Conservation (phyloP, 2,888 invertebrate genomes). For the Tipula lateralis region DNA sequence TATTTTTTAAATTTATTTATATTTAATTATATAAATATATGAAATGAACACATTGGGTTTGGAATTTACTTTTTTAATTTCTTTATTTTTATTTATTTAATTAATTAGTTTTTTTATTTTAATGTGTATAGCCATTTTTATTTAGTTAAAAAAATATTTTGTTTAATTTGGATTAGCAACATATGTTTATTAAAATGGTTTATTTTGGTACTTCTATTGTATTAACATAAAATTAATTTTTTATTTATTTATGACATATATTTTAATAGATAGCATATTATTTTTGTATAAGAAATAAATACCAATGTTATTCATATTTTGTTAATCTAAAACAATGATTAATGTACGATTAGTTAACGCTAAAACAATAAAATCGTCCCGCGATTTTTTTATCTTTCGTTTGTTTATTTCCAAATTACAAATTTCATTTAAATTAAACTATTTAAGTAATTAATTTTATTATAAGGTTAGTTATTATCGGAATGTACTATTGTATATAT, state of each 20-base stretch:
- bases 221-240: not conserved
- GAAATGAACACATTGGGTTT: slow-evolving; percentile 34
- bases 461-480: not conserved
- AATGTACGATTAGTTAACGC: not conserved
- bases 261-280: not conserved
- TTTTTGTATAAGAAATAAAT: not conserved
- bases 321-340: slow-evolving; percentile 3
- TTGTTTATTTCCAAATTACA: not conserved
- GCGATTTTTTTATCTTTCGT: slow-evolving; percentile 30
- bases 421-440: not conserved
- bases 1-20: not conserved
- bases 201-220: not conserved
- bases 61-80: slow-evolving; percentile 30
- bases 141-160: not conserved
- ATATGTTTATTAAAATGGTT: not conserved
- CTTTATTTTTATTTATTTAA: slow-evolving; percentile 21
- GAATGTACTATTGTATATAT: not conserved
- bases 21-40: slow-evolving; percentile 25
- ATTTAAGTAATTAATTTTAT: not conserved
- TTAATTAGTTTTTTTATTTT: not conserved
- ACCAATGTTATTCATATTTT: slow-evolving; percentile 19
- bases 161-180: not conserved
- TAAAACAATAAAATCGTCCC: slow-evolving; percentile 30
- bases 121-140: slow-evolving; percentile 19
- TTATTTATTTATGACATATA: not conserved